Percentiles rank a stretch among this genome's conserved stretches.
Conservation (phyloP, 2,113 vertebrate genomes). For the Percina caprodes region DNA sequence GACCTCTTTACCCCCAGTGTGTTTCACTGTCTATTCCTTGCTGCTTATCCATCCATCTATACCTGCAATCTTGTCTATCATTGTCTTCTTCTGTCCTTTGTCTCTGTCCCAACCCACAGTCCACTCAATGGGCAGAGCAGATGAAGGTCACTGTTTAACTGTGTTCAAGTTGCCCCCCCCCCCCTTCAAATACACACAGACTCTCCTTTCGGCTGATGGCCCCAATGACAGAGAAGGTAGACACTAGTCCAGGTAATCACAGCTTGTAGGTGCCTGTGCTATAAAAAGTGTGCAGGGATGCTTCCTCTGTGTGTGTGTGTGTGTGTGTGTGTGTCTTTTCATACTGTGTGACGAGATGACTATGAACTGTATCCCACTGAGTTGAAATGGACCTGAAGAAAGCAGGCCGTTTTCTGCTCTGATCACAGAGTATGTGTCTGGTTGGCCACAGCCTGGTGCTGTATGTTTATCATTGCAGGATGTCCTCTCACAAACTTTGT, state of each 20-base stretch:
- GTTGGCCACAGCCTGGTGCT: slow-evolving; percentile 36
- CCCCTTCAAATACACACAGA: slow-evolving; percentile 13
- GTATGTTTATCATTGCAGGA: slow-evolving; percentile 69
- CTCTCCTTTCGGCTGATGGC: slow-evolving; percentile 31
- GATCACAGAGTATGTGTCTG: slow-evolving; percentile 59
- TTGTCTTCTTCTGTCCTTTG: slow-evolving; percentile 40
- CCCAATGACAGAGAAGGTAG: slow-evolving; percentile 61
- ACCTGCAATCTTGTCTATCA: slow-evolving; percentile 3
- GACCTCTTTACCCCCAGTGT: neutral
- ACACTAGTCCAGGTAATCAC: slow-evolving; percentile 70
- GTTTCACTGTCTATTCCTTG: neutral
- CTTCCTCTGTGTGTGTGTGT: slow-evolving; percentile 12
- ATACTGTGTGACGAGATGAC: slow-evolving; percentile 45
- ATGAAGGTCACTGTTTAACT: slow-evolving; percentile 66
- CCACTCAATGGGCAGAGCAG: slow-evolving; percentile 33
- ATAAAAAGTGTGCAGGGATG: slow-evolving; percentile 30
- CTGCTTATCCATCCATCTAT: neutral
- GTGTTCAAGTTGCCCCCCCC: slow-evolving; percentile 35
- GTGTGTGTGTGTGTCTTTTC: slow-evolving; percentile 32
- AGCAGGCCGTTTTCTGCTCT: slow-evolving; percentile 36
- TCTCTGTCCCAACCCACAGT: slow-evolving; percentile 14
- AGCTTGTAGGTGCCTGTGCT: slow-evolving; percentile 54
- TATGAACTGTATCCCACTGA: slow-evolving; percentile 62
- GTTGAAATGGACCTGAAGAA: slow-evolving; percentile 44
- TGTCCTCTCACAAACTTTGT: slow-evolving; percentile 59